Conservation (phyloP, 2,797 vertebrate genomes). For the Simalia tracyae region DNA sequence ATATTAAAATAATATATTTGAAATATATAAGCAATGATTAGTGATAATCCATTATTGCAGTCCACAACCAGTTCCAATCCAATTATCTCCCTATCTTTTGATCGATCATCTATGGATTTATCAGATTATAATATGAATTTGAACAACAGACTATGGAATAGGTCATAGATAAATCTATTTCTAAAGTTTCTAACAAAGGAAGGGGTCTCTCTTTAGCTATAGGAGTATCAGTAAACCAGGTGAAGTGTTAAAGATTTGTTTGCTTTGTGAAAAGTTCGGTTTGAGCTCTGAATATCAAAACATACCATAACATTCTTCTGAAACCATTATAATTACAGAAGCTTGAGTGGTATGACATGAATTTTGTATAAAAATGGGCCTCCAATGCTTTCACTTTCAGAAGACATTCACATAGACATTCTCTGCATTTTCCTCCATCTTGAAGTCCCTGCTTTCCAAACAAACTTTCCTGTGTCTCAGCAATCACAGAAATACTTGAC, state of each 20-base stretch:
- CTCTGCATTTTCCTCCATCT: background rate
- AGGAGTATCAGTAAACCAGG: conserved; percentile 22
- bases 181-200: conserved; percentile 32
- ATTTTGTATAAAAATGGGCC: background rate
- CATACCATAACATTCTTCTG: conserved; percentile 44
- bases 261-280: conserved; percentile 35
- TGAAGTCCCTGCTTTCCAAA: background rate
- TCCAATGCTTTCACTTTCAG: background rate
- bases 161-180: conserved; percentile 40
- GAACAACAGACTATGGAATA: background rate
- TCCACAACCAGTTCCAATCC: background rate
- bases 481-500: background rate
- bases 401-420: background rate
- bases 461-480: background rate
- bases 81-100: background rate
- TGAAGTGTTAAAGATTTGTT: conserved; percentile 32
- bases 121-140: background rate
- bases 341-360: conserved; percentile 18
- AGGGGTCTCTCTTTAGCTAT: conserved; percentile 21
- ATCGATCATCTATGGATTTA: background rate
- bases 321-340: conserved; percentile 44
- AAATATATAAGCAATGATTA: background rate
- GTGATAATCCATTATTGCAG: background rate
- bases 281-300: conserved; percentile 14
- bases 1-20: background rate